These are phyloP conservation scores for Phymatocera aterrima DNA, from an alignment of 2,888 invertebrate genomes.

Conservation along the genomic window DNA sequence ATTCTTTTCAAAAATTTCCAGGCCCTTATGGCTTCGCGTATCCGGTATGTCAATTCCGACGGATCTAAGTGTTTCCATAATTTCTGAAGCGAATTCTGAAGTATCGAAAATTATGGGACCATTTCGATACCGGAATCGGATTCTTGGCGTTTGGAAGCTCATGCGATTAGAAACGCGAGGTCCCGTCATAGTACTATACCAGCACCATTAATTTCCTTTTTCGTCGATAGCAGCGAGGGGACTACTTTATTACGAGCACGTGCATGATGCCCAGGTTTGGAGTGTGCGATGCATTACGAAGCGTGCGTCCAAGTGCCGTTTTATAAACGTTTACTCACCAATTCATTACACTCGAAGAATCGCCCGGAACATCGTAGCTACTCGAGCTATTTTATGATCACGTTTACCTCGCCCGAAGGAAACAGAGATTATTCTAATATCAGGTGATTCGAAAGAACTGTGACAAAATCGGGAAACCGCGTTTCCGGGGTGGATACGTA, in stretches of 20 bases:
- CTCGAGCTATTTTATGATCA: neutral
- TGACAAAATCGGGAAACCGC: neutral
- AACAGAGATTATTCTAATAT: neutral
- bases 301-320: neutral
- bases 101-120: too few species aligned
- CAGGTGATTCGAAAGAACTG: neutral
- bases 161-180: too few species aligned
- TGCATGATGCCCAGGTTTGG: neutral
- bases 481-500: neutral
- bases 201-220: too few species aligned
- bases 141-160: too few species aligned
- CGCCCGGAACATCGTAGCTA: neutral
- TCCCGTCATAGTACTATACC: too few species aligned
- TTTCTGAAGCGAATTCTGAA: too few species aligned
- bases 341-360: constrained; percentile 14
- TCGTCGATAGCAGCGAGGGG: neutral
- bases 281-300: neutral
- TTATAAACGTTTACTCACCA: constrained; percentile 21
- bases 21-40: too few species aligned
- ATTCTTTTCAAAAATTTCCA: too few species aligned
- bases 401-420: neutral
- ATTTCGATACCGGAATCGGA: too few species aligned
- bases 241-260: neutral
- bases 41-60: too few species aligned
- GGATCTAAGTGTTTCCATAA: too few species aligned